Conservation (phyloP, 2,797 vertebrate genomes). For the Otolemur crassicaudatus region DNA sequence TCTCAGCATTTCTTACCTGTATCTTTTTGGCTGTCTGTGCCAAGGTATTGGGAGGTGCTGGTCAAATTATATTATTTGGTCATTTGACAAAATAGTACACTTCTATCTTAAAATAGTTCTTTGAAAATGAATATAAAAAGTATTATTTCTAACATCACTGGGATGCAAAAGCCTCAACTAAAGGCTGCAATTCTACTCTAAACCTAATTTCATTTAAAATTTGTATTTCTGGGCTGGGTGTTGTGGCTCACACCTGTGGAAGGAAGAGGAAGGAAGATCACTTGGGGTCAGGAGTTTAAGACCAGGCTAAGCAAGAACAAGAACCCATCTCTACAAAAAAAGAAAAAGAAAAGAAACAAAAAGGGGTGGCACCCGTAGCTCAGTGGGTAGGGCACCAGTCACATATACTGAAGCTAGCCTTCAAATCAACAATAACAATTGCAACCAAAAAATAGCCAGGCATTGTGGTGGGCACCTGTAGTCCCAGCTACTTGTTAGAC, state of each 20-base stretch:
- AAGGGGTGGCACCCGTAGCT: too few relatives aligned
- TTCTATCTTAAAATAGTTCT: conserved; percentile 69
- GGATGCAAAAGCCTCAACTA: conserved; percentile 29
- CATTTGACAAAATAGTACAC: conserved; percentile 75
- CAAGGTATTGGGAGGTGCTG: conserved; percentile 84
- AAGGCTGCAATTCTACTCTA: neutral
- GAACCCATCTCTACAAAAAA: neutral
- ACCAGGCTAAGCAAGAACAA: neutral
- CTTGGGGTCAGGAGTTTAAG: neutral
- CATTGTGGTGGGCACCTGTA: too few relatives aligned
- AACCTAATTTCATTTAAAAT: neutral
- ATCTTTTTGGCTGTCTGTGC: conserved; percentile 82
- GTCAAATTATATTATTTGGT: conserved; percentile 84
- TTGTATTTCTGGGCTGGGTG: neutral
- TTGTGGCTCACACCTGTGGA: neutral
- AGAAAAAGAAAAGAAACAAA: too few relatives aligned
- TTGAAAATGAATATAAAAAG: conserved; percentile 33
- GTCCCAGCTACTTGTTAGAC: too few relatives aligned
- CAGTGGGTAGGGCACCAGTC: too few relatives aligned
- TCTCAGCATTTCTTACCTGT: conserved; percentile 87
- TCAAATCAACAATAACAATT: too few relatives aligned
- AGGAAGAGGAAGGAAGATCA: neutral
- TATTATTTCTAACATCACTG: conserved; percentile 59
- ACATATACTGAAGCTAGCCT: too few relatives aligned
- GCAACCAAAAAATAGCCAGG: too few relatives aligned